Percentiles rank a stretch among this genome's conserved stretches.
These are phyloP conservation scores for Mobula birostris DNA, from an alignment of 2,113 vertebrate genomes.

Conservation along the genomic window DNA sequence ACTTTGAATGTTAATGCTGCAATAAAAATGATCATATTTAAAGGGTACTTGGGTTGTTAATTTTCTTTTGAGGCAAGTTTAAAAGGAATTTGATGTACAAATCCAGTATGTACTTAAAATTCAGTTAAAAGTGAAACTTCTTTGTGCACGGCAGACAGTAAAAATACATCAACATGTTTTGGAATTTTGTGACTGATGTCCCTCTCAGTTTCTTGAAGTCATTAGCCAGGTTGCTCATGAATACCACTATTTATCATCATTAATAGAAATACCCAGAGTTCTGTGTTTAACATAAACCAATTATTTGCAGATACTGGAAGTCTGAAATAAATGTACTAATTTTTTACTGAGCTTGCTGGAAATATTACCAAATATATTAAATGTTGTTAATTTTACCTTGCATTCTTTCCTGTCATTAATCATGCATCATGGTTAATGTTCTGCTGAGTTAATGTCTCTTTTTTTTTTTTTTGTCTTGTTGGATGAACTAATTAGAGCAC, in stretches of 20 bases:
- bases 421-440: slow-evolving; percentile 52
- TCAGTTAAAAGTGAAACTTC: neutral
- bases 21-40: no score
- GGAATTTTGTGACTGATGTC: neutral
- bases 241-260: no score
- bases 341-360: no score
- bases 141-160: neutral
- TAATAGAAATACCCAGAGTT: no score
- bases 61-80: neutral
- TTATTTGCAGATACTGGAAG: no score
- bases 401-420: neutral
- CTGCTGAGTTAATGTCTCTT: slow-evolving; percentile 43
- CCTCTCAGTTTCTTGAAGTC: neutral
- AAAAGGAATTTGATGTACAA: neutral
- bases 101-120: neutral
- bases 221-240: no score
- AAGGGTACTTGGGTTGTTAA: neutral
- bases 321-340: no score
- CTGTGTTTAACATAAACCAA: neutral
- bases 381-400: no score
- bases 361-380: no score
- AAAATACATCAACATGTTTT: neutral
- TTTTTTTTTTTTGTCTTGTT: slow-evolving; percentile 55
- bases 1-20: no score
- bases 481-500: slow-evolving; percentile 74